A percentile compares a stretch with the other conserved stretches of the same genome.
Evolutionary conservation across 2,797 vertebrate genomes (phyloP).

Genomic region (Sus cebifrons): DNA sequence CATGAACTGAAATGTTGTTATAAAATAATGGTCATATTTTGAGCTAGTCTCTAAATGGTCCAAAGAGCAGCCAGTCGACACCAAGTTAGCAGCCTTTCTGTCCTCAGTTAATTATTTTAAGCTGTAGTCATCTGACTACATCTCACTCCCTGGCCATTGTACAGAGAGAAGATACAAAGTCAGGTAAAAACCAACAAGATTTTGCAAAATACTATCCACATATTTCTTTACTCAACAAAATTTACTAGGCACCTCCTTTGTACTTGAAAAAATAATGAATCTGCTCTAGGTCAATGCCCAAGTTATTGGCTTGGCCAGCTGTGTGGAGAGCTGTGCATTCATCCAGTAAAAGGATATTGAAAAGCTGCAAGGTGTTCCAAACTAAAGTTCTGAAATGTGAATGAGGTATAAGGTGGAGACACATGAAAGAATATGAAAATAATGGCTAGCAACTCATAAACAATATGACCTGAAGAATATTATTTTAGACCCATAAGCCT

Average conservation of each 20-base stretch:
- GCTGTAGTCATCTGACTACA: not conserved
- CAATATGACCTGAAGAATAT: not conserved
- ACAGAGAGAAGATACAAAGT: not conserved
- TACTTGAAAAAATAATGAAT: slow-evolving; percentile 14
- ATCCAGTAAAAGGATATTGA: not conserved
- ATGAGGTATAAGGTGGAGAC: not conserved
- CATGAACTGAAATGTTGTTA: not conserved
- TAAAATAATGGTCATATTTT: not conserved
- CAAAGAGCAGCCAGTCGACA: not conserved
- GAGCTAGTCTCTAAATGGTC: not conserved
- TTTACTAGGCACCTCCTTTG: not conserved
- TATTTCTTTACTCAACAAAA: not conserved
- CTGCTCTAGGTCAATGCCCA: not conserved
- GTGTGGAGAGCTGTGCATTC: not conserved
- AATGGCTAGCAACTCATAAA: not conserved
- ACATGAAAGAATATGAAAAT: not conserved
- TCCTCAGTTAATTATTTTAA: not conserved
- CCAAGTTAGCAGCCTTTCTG: not conserved
- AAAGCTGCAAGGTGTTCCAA: not conserved
- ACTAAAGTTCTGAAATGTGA: not conserved
- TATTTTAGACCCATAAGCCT: not conserved
- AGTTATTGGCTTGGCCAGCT: not conserved
- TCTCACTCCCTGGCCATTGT: not conserved
- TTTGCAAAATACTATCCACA: not conserved
- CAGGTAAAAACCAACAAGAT: not conserved